phyloP scores from a whole-genome alignment of 2,113 vertebrate genomes.

The Podarcis cretensis region DNA sequence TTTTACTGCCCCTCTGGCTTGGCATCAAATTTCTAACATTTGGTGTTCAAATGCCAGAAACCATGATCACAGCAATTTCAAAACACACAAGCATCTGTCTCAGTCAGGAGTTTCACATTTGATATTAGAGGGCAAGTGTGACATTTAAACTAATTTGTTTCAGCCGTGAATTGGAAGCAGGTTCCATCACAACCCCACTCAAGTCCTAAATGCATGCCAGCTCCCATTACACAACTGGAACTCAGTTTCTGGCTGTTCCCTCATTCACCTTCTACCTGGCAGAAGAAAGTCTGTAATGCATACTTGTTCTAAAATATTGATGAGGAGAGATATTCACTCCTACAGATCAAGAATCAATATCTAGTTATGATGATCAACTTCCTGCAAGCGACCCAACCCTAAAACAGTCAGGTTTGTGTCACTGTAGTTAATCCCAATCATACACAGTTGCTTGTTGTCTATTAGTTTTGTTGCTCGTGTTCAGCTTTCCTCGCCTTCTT shows the following conservation, averaged over 20 bases:
- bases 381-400: background rate
- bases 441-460: background rate
- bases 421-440: background rate
- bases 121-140: background rate
- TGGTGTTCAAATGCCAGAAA: background rate
- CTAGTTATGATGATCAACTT: background rate
- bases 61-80: background rate
- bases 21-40: background rate
- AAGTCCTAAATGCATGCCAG: too few species aligned
- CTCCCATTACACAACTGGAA: slow-evolving; percentile 28
- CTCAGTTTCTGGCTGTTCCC: slow-evolving; percentile 36
- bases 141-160: background rate
- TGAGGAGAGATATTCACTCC: background rate
- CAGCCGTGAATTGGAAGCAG: background rate
- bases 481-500: background rate
- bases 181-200: background rate
- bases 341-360: background rate
- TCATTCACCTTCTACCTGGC: background rate
- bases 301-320: background rate
- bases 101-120: background rate
- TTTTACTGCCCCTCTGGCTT: background rate
- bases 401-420: background rate
- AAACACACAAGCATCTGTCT: background rate
- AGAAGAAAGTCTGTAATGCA: background rate
- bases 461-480: background rate